Evolutionary conservation across 1,140 invertebrate species (phyloP), one percentile per base, ranked within the genome.

Genomic region (Oncopodura yosiiana): DNA sequence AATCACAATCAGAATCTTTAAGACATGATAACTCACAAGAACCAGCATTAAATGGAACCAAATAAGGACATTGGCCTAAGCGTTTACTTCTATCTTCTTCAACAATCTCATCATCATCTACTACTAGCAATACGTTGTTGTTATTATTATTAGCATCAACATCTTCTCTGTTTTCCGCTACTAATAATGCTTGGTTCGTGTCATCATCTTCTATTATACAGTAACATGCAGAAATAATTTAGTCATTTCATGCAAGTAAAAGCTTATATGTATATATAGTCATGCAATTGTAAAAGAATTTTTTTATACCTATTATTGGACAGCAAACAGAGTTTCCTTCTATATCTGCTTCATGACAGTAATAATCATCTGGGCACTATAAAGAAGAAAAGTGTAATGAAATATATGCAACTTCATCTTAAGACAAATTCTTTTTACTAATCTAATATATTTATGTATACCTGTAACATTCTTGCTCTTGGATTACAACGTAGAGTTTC

Each of bases 21-120:
- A 78, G 79, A 62, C 87, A 90, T 64, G 83, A 78, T 61, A 83
- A 78, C 62, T 86, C 83, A 65, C 86, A 90, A 37, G 78, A 72
- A 5, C 77, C 78, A 12, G 70, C 71, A 9, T 69, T 77, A 3
- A 78, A 77, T 2, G 86, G 86, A 11, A 88, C 78, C 26, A 87
- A 67, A 64, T 84, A 88, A 0, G 86, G 86, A 64, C 86, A 90
- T 61, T 89, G 86, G 0, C 86, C 84, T 0, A n/a, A n/a, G n/a
- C n/a, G n/a, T n/a, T n/a, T n/a, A n/a, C 76, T 70, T 66, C 86
- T 87, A 6, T 77, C 52, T 2, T 42, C 30, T 18, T 16, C 27
- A 14, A 56, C 39, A 38, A 56, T 27, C 18, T 26, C 29, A 29
- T 45, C 55, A 21, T 51, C 53, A 14, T 30, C 26, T 49, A 29